A percentile compares a stretch with the other conserved stretches of the same genome.
Evolutionary conservation across 1,140 invertebrate species (phyloP).

Genomic region (Macrobrachium nipponense): DNA sequence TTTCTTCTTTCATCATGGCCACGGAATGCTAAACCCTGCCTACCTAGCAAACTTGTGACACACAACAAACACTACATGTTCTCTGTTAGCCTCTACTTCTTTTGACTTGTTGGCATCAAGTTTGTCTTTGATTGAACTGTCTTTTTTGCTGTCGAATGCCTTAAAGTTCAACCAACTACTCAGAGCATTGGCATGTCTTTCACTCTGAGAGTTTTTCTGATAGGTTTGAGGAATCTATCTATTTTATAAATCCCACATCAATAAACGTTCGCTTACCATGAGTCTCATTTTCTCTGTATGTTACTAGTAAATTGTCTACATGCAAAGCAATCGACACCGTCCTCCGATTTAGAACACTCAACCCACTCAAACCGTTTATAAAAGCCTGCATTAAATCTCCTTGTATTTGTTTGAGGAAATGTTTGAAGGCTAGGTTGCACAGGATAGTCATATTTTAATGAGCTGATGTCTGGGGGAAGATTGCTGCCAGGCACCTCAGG

Average conservation of each 20-base stretch:
- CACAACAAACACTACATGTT: background rate
- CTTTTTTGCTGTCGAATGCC: constrained; percentile 13
- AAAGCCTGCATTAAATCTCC: constrained; percentile 32
- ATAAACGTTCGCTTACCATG: constrained; percentile 33
- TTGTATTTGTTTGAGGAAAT: constrained; percentile 20
- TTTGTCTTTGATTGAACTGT: constrained; percentile 29
- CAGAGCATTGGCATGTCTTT: constrained; percentile 24
- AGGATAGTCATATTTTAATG: constrained; percentile 20
- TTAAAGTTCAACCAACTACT: constrained; percentile 31
- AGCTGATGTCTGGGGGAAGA: background rate
- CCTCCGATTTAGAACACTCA: constrained; percentile 27
- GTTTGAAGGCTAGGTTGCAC: constrained; percentile 31
- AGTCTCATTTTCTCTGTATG: constrained; percentile 21
- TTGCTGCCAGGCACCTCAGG: no score
- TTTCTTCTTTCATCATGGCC: constrained; percentile 12
- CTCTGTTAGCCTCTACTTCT: constrained; percentile 11
- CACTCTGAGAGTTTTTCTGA: constrained; percentile 32
- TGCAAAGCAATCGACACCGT: constrained; percentile 30
- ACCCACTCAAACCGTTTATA: constrained; percentile 28
- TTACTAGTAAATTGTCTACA: constrained; percentile 28
- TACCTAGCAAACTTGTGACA: constrained; percentile 24
- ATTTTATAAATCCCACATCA: constrained; percentile 25
- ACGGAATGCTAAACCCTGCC: constrained; percentile 6
- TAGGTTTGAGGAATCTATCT: constrained; percentile 31
- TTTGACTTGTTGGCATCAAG: constrained; percentile 27